A percentile compares a stretch with the other conserved stretches of the same genome.
Conservation (phyloP, 2,113 vertebrate species). For the Kryptolebias marmoratus region DNA sequence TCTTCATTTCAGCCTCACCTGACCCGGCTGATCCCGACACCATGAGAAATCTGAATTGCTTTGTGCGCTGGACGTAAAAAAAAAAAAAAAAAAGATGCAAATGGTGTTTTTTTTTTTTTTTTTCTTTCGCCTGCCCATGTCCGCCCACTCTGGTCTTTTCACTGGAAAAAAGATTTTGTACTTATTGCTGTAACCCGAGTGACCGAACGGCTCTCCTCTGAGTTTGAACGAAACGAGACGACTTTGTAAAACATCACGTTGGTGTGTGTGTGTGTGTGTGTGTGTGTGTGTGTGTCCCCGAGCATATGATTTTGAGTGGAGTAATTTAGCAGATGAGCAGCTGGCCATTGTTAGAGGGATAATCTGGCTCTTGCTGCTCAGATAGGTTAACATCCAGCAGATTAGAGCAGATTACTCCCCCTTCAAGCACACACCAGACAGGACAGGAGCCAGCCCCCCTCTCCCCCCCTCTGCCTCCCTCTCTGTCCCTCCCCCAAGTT, state of each 20-base stretch:
- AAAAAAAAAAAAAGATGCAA: background rate
- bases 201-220: background rate
- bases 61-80: conserved; percentile 9
- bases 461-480: conserved; percentile 2
- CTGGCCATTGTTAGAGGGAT: conserved; percentile 80
- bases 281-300: conserved; percentile 26
- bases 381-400: conserved; percentile 78
- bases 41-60: conserved; percentile 18
- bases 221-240: background rate
- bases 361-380: conserved; percentile 79
- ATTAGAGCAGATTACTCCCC: conserved; percentile 77
- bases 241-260: conserved; percentile 17
- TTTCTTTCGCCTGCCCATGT: conserved; percentile 3
- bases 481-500: conserved; percentile 5
- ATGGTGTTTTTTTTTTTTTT: conserved; percentile 18
- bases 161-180: conserved; percentile 13
- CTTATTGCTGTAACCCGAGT: conserved; percentile 21
- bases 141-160: conserved; percentile 52
- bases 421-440: conserved; percentile 76
- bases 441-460: conserved; percentile 13
- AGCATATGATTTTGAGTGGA: conserved; percentile 79
- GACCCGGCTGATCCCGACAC: conserved; percentile 26
- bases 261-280: conserved; percentile 7
- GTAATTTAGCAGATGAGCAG: conserved; percentile 78
- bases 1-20: conserved; percentile 30